Conservation (phyloP, 2,888 invertebrate genomes). For the Dynastes tityus region DNA sequence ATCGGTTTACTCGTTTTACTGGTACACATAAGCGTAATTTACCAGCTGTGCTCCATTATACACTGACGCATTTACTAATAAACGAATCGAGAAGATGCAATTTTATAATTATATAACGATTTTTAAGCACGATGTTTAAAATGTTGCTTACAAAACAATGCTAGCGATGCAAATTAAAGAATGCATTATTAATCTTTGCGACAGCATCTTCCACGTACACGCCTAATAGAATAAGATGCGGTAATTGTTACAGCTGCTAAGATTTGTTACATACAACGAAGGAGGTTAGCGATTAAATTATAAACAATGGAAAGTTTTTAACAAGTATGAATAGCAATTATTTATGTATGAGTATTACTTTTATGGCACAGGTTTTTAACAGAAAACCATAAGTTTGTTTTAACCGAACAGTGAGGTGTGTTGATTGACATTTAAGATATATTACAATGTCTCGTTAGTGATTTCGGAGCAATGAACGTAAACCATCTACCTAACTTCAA, state of each 20-base stretch:
- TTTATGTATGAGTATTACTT: too few species aligned
- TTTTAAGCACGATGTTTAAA: constrained; percentile 1
- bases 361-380: too few species aligned
- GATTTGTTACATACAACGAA: not conserved
- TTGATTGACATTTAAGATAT: too few species aligned
- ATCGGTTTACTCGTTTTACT: constrained; percentile 44
- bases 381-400: too few species aligned
- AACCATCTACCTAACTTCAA: too few species aligned
- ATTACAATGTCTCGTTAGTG: too few species aligned
- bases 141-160: constrained; percentile 19
- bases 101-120: constrained; percentile 37
- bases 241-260: not conserved
- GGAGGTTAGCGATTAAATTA: not conserved
- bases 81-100: constrained; percentile 25
- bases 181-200: not conserved
- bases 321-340: too few species aligned
- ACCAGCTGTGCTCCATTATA: constrained; percentile 38
- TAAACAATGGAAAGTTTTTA: too few species aligned
- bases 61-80: constrained; percentile 30
- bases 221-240: not conserved
- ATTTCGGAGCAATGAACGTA: too few species aligned
- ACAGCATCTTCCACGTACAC: not conserved
- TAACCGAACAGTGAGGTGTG: too few species aligned
- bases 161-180: constrained; percentile 17
- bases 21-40: constrained; percentile 25